A percentile compares a stretch with the other conserved stretches of the same genome.
Evolutionary conservation across 2,797 vertebrate species (phyloP).

Genomic region (Buceros bicornis): DNA sequence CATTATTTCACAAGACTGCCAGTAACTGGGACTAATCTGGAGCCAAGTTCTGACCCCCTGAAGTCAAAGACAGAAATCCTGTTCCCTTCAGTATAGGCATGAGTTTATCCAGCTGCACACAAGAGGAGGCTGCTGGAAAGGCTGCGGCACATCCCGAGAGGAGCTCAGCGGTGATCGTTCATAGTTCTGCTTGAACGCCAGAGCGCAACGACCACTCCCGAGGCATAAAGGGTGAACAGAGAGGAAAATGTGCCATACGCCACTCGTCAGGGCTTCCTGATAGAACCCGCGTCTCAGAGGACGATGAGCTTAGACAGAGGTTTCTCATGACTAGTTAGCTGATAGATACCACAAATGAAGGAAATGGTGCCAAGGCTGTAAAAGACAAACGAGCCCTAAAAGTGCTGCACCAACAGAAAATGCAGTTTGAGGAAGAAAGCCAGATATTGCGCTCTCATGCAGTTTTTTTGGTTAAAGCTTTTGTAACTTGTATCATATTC

Average conservation of each 20-base stretch:
- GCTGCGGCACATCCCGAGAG: neutral
- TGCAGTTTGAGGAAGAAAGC: neutral
- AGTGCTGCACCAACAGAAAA: neutral
- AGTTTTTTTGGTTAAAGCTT: neutral
- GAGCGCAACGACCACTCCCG: neutral
- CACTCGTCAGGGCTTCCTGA: neutral
- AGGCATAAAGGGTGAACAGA: neutral
- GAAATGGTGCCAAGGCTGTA: neutral
- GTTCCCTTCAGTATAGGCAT: neutral
- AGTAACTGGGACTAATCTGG: neutral
- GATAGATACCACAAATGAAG: neutral
- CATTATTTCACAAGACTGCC: neutral
- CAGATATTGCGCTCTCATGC: neutral
- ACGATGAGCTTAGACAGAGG: neutral
- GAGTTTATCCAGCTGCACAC: neutral
- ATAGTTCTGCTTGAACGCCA: neutral
- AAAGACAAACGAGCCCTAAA: neutral
- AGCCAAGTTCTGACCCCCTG: neutral
- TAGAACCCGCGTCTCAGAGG: neutral
- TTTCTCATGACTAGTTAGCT: neutral
- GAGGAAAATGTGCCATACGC: neutral
- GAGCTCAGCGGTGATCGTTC: neutral
- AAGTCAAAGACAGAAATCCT: neutral
- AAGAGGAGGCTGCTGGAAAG: neutral
- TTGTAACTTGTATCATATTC: neutral